A percentile compares a stretch with the other conserved stretches of the same genome.
Evolutionary conservation across 2,888 invertebrate genomes (phyloP).

Genomic region (Pollenia angustigena): DNA sequence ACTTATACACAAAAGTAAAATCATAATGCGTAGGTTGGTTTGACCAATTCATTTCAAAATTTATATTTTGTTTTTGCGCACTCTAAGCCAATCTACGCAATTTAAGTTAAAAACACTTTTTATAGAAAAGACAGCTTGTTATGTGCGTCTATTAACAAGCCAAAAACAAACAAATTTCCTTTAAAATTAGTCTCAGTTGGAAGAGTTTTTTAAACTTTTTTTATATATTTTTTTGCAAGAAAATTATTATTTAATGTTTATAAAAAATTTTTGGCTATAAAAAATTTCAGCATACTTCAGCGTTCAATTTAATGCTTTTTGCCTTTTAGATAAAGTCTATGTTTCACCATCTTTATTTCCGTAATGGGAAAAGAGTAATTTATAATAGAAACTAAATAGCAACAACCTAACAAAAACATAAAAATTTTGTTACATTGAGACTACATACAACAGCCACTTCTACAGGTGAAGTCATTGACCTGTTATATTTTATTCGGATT

Average conservation of each 20-base stretch:
- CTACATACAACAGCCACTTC: not conserved
- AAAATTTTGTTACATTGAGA: not conserved
- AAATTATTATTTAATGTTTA: slow-evolving; percentile 48
- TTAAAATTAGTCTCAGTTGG: slow-evolving; percentile 58
- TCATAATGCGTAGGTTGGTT: slow-evolving; percentile 64
- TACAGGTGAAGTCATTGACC: slow-evolving; percentile 66
- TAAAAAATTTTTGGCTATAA: not conserved
- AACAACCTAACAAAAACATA: not conserved
- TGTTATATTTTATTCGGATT: slow-evolving; percentile 25
- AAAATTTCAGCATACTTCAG: no score
- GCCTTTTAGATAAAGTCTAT: not conserved
- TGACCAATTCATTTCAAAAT: slow-evolving; percentile 50
- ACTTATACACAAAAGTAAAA: slow-evolving; percentile 12
- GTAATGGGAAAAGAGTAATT: slow-evolving; percentile 48
- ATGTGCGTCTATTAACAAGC: slow-evolving; percentile 2
- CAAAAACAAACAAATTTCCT: slow-evolving; percentile 30
- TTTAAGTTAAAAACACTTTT: slow-evolving; percentile 42
- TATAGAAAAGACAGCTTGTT: slow-evolving; percentile 37
- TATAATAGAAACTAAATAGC: slow-evolving; percentile 29
- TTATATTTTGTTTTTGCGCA: slow-evolving; percentile 12
- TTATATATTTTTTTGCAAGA: slow-evolving; percentile 33
- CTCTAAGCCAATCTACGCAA: slow-evolving; percentile 64
- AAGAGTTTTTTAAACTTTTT: slow-evolving; percentile 37
- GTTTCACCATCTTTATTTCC: slow-evolving; percentile 51
- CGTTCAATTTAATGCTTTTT: slow-evolving; percentile 1